Evolutionary conservation across 2,797 vertebrate genomes (phyloP).

Genomic region (Anguilla marmorata): DNA sequence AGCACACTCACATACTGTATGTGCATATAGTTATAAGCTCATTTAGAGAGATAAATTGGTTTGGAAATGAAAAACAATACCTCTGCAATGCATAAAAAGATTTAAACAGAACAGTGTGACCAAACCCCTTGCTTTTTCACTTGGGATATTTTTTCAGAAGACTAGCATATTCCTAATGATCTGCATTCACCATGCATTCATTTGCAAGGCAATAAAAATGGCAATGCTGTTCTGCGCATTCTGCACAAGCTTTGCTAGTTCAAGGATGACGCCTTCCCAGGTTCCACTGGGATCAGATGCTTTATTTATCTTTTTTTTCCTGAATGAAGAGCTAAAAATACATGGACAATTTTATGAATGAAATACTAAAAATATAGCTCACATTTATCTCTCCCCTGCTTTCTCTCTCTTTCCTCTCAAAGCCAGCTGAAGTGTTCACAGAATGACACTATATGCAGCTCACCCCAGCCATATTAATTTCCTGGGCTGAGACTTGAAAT

Average conservation of each 20-base stretch:
- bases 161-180: conserved; percentile 50
- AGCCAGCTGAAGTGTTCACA: conserved; percentile 40
- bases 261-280: conserved; percentile 50
- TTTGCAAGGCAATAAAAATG: conserved; percentile 46
- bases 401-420: conserved; percentile 19
- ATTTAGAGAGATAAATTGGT: background rate
- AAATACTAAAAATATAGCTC: conserved; percentile 62
- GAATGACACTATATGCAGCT: conserved; percentile 65
- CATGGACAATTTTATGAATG: conserved; percentile 59
- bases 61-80: background rate
- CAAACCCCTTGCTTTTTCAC: background rate
- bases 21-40: background rate
- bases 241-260: conserved; percentile 53
- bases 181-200: conserved; percentile 46
- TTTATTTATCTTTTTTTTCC: conserved; percentile 60
- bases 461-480: conserved; percentile 68
- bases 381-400: conserved; percentile 50
- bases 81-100: background rate
- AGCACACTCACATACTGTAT: background rate
- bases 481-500: conserved; percentile 64
- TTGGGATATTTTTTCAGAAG: conserved; percentile 43
- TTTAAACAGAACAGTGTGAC: background rate
- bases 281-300: conserved; percentile 57
- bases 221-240: conserved; percentile 42
- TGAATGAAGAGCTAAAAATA: conserved; percentile 69